Percentiles rank a stretch among this genome's conserved stretches.
phyloP scores from a whole-genome alignment of 2,797 vertebrate genomes.

The Halcyon chelicuti region DNA sequence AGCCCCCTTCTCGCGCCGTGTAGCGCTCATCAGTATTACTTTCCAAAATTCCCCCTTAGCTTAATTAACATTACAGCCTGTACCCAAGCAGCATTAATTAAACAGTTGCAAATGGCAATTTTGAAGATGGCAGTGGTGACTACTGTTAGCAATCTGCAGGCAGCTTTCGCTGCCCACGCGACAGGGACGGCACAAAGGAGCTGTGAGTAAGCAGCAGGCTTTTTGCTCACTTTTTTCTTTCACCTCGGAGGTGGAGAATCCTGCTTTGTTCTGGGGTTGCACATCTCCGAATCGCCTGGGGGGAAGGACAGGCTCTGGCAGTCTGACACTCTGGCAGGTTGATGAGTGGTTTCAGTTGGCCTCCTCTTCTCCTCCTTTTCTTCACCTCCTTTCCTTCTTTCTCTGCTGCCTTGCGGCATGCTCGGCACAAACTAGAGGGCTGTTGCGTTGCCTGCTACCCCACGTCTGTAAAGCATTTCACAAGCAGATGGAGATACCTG shows the following conservation, averaged over 20 bases:
- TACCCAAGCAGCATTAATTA: slow-evolving; percentile 57
- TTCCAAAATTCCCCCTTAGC: slow-evolving; percentile 12
- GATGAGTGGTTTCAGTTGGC: neutral
- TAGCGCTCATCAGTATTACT: neutral
- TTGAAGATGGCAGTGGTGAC: neutral
- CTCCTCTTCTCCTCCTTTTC: no score
- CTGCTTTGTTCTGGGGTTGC: neutral
- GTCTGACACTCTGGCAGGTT: neutral
- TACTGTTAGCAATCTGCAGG: neutral
- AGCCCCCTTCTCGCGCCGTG: neutral
- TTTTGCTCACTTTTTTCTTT: neutral
- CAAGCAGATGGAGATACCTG: neutral
- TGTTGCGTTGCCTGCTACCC: neutral
- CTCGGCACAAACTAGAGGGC: neutral
- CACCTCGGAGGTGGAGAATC: neutral
- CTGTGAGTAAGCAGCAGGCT: slow-evolving; percentile 4
- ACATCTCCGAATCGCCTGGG: neutral
- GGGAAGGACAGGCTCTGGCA: neutral
- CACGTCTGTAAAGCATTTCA: neutral
- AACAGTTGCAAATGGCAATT: slow-evolving; percentile 23
- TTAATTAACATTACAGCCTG: slow-evolving; percentile 35
- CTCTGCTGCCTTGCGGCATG: neutral
- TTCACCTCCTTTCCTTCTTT: neutral
- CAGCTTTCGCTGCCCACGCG: neutral
- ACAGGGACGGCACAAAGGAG: neutral